Evolutionary conservation across 2,113 vertebrate species (phyloP).

Genomic region (Myrmecophaga tridactyla): DNA sequence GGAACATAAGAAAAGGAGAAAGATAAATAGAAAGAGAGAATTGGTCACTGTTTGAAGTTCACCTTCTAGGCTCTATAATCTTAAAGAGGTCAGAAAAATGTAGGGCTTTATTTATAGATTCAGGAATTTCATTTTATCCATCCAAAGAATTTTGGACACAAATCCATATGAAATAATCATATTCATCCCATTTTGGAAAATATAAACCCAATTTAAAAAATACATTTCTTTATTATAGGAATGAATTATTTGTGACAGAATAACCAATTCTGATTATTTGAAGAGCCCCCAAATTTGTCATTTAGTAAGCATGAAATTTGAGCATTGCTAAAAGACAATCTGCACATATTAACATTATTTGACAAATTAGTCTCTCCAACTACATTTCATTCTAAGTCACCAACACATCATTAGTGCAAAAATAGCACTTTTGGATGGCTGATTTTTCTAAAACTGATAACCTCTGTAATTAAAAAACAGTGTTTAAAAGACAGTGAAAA

Average conservation of each 20-base stretch:
- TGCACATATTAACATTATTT: not conserved
- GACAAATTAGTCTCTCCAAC: not conserved
- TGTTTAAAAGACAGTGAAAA: not conserved
- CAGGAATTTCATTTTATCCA: not conserved
- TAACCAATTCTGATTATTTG: not conserved
- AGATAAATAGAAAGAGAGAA: not conserved
- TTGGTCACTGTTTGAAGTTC: not conserved
- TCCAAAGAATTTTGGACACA: not conserved
- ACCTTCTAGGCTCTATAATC: not conserved
- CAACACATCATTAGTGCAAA: not conserved
- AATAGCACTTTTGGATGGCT: not conserved
- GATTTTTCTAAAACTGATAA: not conserved
- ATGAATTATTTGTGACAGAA: not conserved
- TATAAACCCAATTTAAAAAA: not conserved
- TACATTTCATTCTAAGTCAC: not conserved
- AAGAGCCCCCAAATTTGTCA: not conserved
- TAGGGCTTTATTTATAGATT: not conserved
- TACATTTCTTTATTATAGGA: not conserved
- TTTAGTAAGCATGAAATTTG: not conserved
- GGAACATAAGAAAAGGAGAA: not conserved
- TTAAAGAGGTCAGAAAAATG: not conserved
- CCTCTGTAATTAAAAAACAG: too few relatives aligned
- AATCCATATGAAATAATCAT: not conserved
- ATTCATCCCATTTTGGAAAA: not conserved
- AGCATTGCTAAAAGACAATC: not conserved